phyloP scores from a whole-genome alignment of 2,888 invertebrate species.

The Girardia tigrina region DNA sequence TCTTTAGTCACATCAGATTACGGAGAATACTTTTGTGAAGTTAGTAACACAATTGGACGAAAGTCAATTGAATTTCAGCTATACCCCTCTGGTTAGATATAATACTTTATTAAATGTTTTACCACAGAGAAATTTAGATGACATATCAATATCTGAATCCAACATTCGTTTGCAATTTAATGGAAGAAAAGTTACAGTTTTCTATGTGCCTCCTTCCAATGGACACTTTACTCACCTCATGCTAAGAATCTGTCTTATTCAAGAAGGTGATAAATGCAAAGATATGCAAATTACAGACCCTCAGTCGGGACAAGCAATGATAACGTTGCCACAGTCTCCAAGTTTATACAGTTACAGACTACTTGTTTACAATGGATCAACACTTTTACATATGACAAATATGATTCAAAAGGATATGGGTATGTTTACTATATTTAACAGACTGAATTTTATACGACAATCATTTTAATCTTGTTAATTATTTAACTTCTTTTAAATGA shows the following conservation, averaged over 20 bases:
- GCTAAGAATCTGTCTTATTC: background rate
- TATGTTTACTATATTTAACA: too few species aligned
- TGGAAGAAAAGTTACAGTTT: background rate
- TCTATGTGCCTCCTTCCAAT: background rate
- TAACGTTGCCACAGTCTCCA: background rate
- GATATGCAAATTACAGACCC: background rate
- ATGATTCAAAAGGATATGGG: background rate
- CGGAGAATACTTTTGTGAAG: background rate
- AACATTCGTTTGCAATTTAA: background rate
- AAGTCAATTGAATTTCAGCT: background rate
- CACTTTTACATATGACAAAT: background rate
- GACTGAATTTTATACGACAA: too few species aligned
- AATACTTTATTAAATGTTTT: background rate
- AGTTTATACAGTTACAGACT: conserved; percentile 14
- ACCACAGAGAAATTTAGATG: too few species aligned
- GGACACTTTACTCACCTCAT: background rate
- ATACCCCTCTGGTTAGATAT: background rate
- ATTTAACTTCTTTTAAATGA: too few species aligned
- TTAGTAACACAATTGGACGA: background rate
- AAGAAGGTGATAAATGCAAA: background rate
- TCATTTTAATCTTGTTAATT: too few species aligned
- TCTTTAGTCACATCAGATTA: background rate
- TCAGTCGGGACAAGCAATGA: background rate
- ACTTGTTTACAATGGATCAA: conserved; percentile 10
- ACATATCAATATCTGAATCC: conserved; percentile 14